phyloP scores from a whole-genome alignment of 2,888 invertebrate species.

The Eristalinus aeneus region DNA sequence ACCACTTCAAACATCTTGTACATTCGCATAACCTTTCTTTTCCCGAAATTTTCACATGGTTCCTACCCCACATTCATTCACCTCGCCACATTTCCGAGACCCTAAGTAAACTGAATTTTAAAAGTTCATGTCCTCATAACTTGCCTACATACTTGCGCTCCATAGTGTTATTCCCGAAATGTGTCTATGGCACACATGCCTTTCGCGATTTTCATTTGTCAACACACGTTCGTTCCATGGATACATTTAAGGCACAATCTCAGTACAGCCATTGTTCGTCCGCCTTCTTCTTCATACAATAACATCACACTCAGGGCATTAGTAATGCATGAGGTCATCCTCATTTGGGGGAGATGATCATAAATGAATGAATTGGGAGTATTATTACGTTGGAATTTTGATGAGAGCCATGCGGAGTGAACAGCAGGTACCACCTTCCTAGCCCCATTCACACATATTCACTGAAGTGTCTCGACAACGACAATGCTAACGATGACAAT shows the following conservation, averaged over 20 bases:
- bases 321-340: constrained; percentile 64
- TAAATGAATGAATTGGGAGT: constrained; percentile 62
- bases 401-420: constrained; percentile 32
- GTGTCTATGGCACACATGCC: not conserved
- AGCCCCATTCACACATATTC: not conserved
- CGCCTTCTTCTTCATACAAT: constrained; percentile 10
- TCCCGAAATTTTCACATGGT: no score
- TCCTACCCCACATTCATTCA: no score
- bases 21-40: no score
- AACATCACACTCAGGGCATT: constrained; percentile 46
- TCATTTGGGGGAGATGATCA: constrained; percentile 41
- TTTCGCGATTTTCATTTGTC: not conserved
- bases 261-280: not conserved
- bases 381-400: constrained; percentile 51
- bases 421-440: not conserved
- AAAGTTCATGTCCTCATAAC: no score
- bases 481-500: not conserved
- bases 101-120: no score
- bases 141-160: not conserved
- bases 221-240: not conserved
- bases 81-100: no score
- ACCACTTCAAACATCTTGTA: no score
- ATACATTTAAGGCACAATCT: constrained; percentile 32
- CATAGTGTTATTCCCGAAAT: not conserved
- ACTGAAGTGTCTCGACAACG: not conserved